Percentiles rank a stretch among this genome's conserved stretches.
Evolutionary conservation across 2,888 invertebrate species (phyloP).

Genomic region (Plagodis dolabraria): DNA sequence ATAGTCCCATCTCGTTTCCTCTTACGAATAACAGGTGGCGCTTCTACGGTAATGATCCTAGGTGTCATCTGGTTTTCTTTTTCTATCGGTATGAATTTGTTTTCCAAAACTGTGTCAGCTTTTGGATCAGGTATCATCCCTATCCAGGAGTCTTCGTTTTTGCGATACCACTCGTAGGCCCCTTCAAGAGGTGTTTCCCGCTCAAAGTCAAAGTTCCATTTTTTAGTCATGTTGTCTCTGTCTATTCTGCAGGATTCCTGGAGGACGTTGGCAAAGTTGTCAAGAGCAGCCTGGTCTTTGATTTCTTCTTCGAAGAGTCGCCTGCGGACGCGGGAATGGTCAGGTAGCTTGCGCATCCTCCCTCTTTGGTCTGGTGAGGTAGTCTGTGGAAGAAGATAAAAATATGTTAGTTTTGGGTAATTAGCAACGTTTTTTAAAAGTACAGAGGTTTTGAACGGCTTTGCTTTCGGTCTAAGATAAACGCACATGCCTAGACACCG

Average conservation of each 20-base stretch:
- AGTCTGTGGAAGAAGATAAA: slow-evolving; percentile 55
- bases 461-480: too few species aligned
- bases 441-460: too few species aligned
- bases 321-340: slow-evolving; percentile 56
- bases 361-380: slow-evolving; percentile 53
- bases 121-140: slow-evolving; percentile 7
- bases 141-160: slow-evolving; percentile 50
- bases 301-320: slow-evolving; percentile 62
- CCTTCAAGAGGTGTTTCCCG: slow-evolving; percentile 75
- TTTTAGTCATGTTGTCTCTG: slow-evolving; percentile 55
- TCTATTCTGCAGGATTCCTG: slow-evolving; percentile 54
- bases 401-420: slow-evolving; percentile 4
- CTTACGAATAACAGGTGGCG: slow-evolving; percentile 44
- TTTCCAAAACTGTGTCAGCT: slow-evolving; percentile 13
- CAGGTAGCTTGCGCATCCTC: slow-evolving; percentile 53
- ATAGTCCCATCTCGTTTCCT: slow-evolving; percentile 40
- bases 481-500: too few species aligned
- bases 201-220: slow-evolving; percentile 85
- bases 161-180: slow-evolving; percentile 73
- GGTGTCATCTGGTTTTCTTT: slow-evolving; percentile 58
- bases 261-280: slow-evolving; percentile 58
- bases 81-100: slow-evolving; percentile 37
- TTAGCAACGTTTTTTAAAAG: too few species aligned
- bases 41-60: slow-evolving; percentile 40
- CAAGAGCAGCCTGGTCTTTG: slow-evolving; percentile 55